phyloP scores from a whole-genome alignment of 64 coral and sea anemone species.

The Montipora foliosa region DNA sequence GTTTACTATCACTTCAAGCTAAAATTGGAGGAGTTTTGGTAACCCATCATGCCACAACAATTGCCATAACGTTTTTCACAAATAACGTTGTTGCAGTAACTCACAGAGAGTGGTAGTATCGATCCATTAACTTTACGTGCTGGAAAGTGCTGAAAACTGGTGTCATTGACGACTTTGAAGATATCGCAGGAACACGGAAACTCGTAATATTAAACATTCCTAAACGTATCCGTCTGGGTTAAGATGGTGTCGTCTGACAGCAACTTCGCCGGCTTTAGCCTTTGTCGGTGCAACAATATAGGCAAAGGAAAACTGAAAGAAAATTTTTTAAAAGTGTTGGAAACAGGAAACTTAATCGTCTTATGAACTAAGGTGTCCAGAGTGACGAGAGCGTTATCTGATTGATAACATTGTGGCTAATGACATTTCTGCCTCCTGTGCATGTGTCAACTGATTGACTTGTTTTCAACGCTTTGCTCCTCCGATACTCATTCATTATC shows the following conservation, averaged over 20 bases:
- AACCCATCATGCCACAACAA: too few species aligned
- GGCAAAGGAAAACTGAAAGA: slow-evolving; percentile 28
- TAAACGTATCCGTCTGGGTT: slow-evolving; percentile 3
- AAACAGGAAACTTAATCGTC: not conserved
- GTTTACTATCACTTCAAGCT: too few species aligned
- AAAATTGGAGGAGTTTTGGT: too few species aligned
- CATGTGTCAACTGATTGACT: too few species aligned
- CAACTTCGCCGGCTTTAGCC: not conserved
- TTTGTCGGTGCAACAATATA: not conserved
- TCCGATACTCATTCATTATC: too few species aligned
- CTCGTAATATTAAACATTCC: not conserved
- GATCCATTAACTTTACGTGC: not conserved
- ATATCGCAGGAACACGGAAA: not conserved
- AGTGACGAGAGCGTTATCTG: not conserved
- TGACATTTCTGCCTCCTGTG: too few species aligned
- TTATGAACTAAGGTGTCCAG: not conserved
- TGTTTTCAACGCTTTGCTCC: too few species aligned
- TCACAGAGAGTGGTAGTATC: not conserved
- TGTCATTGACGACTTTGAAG: not conserved
- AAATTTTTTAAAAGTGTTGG: not conserved
- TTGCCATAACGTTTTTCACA: too few species aligned
- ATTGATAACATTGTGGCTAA: not conserved
- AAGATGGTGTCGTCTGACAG: slow-evolving; percentile 17
- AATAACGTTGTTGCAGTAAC: not conserved
- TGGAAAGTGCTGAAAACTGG: not conserved